Evolutionary conservation across 2,797 vertebrate species (phyloP).

Genomic region (Sebastes iracundus): DNA sequence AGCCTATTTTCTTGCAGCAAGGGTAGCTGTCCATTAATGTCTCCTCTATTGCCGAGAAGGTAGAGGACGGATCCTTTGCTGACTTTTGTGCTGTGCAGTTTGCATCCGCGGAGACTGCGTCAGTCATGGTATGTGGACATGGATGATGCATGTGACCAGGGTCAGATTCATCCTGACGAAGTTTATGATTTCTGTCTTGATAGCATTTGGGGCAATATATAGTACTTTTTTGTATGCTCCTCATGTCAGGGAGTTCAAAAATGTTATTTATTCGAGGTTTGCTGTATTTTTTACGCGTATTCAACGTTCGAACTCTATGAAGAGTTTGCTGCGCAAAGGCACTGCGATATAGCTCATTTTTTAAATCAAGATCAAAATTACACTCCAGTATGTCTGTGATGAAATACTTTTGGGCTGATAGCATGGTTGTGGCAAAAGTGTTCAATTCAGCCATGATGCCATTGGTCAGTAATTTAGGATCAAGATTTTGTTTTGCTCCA

Average conservation of each 20-base stretch:
- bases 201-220: slow-evolving; percentile 26
- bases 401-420: slow-evolving; percentile 6
- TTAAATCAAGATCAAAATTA: slow-evolving; percentile 37
- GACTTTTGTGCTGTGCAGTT: neutral
- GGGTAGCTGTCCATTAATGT: neutral
- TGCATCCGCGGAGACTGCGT: neutral
- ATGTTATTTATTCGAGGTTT: rapidly evolving
- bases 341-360: neutral
- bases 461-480: slow-evolving; percentile 36
- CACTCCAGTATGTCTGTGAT: slow-evolving; percentile 38
- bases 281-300: rapidly evolving
- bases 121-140: neutral
- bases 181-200: neutral
- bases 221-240: neutral
- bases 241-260: slow-evolving; percentile 30
- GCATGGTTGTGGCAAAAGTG: slow-evolving; percentile 6
- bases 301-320: rapidly evolving
- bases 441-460: slow-evolving; percentile 35
- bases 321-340: neutral
- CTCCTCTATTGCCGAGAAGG: neutral
- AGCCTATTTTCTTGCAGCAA: slow-evolving; percentile 14
- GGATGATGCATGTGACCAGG: neutral
- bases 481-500: slow-evolving; percentile 23
- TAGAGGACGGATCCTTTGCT: neutral
- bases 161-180: neutral